phyloP scores from a whole-genome alignment of 2,888 invertebrate genomes.

The Melanotus villosus region DNA sequence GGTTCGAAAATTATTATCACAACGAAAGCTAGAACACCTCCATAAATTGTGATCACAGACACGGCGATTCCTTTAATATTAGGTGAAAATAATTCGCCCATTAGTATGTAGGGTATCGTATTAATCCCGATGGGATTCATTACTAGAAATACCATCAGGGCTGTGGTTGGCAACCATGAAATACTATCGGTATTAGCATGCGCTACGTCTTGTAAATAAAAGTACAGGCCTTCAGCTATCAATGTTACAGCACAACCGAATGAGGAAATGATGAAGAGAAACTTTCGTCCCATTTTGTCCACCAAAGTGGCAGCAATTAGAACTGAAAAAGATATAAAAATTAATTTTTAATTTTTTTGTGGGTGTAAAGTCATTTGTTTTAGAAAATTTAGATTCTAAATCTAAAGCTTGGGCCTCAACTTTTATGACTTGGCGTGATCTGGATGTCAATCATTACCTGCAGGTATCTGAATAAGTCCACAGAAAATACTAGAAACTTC shows the following conservation, averaged over 20 bases:
- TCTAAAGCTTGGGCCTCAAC: no score
- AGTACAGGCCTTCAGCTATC: slow-evolving; percentile 71
- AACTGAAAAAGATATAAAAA: background rate
- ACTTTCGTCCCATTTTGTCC: slow-evolving; percentile 71
- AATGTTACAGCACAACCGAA: slow-evolving; percentile 71
- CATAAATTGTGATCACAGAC: slow-evolving; percentile 72
- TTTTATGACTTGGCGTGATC: no score
- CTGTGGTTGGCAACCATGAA: slow-evolving; percentile 71
- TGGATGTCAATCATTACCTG: slow-evolving; percentile 69
- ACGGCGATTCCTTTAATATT: slow-evolving; percentile 75
- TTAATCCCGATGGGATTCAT: slow-evolving; percentile 74
- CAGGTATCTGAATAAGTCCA: slow-evolving; percentile 72
- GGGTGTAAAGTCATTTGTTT: no score
- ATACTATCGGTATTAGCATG: slow-evolving; percentile 64
- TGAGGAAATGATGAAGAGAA: slow-evolving; percentile 72
- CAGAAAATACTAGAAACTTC: slow-evolving; percentile 72
- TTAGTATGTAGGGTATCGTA: slow-evolving; percentile 74
- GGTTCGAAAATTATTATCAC: slow-evolving; percentile 74
- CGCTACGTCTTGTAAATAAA: slow-evolving; percentile 71
- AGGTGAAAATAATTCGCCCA: slow-evolving; percentile 76
- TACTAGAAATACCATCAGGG: slow-evolving; percentile 73
- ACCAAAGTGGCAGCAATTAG: slow-evolving; percentile 6
- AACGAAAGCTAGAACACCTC: slow-evolving; percentile 72
- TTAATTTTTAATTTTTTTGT: background rate
- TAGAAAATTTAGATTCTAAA: no score